Base-by-base conservation (phyloP, 1,140 invertebrate genomes). In the Musca vetustissima region DNA sequence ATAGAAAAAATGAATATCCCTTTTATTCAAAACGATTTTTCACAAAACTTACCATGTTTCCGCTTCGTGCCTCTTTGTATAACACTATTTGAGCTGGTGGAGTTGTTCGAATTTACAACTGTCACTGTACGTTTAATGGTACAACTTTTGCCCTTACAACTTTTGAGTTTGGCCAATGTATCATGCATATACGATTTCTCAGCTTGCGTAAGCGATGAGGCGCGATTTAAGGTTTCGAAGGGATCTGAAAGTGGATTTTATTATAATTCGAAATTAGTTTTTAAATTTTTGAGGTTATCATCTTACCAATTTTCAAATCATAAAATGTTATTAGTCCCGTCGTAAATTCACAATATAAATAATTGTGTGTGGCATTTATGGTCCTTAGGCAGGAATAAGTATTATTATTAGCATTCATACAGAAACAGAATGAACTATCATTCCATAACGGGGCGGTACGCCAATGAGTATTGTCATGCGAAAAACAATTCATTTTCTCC, bases 371-470 rank as follows among this genome's bases (percentile, higher is more conserved):
- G 1, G 88, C 86, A 83, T 98, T 99, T 52, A 99, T 93, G 1
- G 96, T 98, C 57, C 97, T 86, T 11, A 99, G 81, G 80, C 97
- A 99, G 78, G 95, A 98, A 83, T 97, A 99, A 0, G 97, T 98
- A 81, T 99, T 98, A 84, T 98, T 99, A 77, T 97, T 97, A n/a
- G 97, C 91, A 80, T 98, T 98, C 89, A 98, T 96, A 80, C 97
- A 99, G 79, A 98, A 98, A 83, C 97, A 99, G 80, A 99, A 98
- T 3, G 95, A 93, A 1, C 95, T 96, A 64, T 91, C 89, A 50
- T 88, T 94, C 97, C 97, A 99, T 4, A 94, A 84, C 1, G 97
- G 97, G 2, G 93, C 90, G 0, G 96, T 98, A 74, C 91, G 89
- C 97, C 97, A 98, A 77, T 98, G 96, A 73, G 93, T 89, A 76